Percentiles rank a stretch among this genome's conserved stretches.
Conservation (phyloP, 2,113 vertebrate genomes). For the Psephotus haematonotus region DNA sequence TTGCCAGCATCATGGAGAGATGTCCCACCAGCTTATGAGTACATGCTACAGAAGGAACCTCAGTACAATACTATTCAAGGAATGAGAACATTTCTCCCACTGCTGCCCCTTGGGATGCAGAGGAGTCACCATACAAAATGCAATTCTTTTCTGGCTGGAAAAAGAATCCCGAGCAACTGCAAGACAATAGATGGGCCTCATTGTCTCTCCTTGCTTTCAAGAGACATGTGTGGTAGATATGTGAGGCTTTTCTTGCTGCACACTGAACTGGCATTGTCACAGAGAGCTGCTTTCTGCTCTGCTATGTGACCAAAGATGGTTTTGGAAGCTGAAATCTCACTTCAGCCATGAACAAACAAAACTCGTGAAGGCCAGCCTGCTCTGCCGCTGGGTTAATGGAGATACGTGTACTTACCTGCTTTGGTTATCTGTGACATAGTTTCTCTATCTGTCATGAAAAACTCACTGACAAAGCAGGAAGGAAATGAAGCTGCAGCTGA, state of each 20-base stretch:
- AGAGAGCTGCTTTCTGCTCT: background rate
- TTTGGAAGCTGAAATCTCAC: background rate
- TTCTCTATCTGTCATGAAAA: conserved; percentile 47
- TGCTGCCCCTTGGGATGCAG: conserved; percentile 40
- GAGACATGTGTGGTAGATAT: conserved; percentile 4
- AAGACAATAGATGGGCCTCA: conserved; percentile 38
- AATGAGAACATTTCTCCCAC: conserved; percentile 63
- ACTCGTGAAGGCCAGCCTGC: background rate
- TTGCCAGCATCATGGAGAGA: conserved; percentile 24
- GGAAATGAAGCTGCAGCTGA: conserved; percentile 27
- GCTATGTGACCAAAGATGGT: background rate
- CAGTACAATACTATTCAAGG: conserved; percentile 6
- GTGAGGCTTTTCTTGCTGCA: background rate
- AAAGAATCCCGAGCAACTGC: background rate
- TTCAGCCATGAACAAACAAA: background rate
- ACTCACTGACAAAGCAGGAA: conserved; percentile 43
- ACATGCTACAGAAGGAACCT: conserved; percentile 18
- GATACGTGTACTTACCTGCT: conserved; percentile 11
- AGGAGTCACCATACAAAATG: conserved; percentile 24
- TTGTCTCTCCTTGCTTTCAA: background rate
- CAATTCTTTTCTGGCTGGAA: conserved; percentile 14
- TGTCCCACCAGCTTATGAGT: conserved; percentile 19
- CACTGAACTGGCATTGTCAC: background rate
- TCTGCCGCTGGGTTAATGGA: background rate
- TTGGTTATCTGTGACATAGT: conserved; percentile 18